A percentile compares a stretch with the other conserved stretches of the same genome.
Conservation (phyloP, 2,888 invertebrate genomes). For the Spodoptera exigua region DNA sequence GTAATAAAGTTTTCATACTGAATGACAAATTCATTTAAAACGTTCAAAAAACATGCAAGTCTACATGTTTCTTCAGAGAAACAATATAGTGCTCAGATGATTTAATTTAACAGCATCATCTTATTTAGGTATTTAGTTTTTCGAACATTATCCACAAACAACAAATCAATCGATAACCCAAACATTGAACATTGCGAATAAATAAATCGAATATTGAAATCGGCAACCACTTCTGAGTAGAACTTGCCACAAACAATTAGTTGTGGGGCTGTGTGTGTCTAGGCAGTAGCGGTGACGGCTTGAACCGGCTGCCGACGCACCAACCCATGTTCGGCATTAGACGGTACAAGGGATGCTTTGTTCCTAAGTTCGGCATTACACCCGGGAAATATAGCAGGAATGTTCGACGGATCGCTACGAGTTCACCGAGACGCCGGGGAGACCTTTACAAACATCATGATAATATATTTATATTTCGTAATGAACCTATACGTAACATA, state of each 20-base stretch:
- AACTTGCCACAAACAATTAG: constrained; percentile 54
- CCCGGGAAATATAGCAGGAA: constrained; percentile 72
- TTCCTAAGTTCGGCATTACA: constrained; percentile 72
- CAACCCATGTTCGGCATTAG: constrained; percentile 59
- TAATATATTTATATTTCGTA: constrained; percentile 57
- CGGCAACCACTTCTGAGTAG: constrained; percentile 24
- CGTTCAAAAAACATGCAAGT: too few species aligned
- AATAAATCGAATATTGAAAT: constrained; percentile 20
- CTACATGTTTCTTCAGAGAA: too few species aligned
- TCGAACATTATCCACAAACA: too few species aligned
- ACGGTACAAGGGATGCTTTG: constrained; percentile 72
- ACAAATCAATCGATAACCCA: neutral
- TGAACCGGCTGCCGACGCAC: constrained; percentile 51
- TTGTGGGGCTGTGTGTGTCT: constrained; percentile 28
- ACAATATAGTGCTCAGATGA: too few species aligned
- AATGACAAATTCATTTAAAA: too few species aligned
- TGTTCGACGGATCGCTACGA: constrained; percentile 68
- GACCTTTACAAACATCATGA: constrained; percentile 57
- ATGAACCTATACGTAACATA: constrained; percentile 10
- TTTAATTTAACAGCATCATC: too few species aligned
- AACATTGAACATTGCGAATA: constrained; percentile 16
- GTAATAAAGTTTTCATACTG: too few species aligned
- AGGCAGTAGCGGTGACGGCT: constrained; percentile 45
- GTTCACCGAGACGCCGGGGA: constrained; percentile 62
- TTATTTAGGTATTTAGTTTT: too few species aligned